Conservation (phyloP, 2,797 vertebrate genomes). For the Spheniscus humboldti region DNA sequence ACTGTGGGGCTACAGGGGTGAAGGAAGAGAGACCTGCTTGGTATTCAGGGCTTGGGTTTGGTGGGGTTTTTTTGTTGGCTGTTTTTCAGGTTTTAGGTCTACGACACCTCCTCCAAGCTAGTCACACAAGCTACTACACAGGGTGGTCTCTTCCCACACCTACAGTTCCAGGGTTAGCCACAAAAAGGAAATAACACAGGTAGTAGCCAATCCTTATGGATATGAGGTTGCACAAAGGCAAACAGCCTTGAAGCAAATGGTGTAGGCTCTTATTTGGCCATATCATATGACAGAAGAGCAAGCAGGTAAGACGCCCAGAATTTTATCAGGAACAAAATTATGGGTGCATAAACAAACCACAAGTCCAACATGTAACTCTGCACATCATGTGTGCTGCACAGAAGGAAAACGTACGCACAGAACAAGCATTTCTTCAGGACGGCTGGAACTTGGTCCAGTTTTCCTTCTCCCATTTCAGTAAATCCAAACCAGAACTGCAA, state of each 20-base stretch:
- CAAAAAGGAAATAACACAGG: background rate
- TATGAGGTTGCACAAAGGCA: background rate
- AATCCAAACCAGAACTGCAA: background rate
- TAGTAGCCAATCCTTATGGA: background rate
- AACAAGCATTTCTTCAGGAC: background rate
- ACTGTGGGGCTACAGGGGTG: background rate
- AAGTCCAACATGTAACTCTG: background rate
- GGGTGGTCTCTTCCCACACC: background rate
- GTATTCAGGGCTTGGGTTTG: background rate
- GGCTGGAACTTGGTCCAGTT: background rate
- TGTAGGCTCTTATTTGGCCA: fast-evolving
- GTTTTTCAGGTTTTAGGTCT: background rate
- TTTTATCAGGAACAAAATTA: background rate
- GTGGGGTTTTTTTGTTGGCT: background rate
- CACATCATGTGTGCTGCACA: background rate
- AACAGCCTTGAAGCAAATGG: background rate
- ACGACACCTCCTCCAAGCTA: background rate
- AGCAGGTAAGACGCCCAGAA: background rate
- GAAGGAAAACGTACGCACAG: fast-evolving
- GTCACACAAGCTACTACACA: background rate
- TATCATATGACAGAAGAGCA: background rate
- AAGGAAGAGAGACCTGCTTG: background rate
- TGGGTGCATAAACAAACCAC: background rate
- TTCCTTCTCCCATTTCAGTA: background rate
- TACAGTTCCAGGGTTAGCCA: background rate